Base-by-base conservation (phyloP, 1,140 invertebrate species). In the Zophobas morio region DNA sequence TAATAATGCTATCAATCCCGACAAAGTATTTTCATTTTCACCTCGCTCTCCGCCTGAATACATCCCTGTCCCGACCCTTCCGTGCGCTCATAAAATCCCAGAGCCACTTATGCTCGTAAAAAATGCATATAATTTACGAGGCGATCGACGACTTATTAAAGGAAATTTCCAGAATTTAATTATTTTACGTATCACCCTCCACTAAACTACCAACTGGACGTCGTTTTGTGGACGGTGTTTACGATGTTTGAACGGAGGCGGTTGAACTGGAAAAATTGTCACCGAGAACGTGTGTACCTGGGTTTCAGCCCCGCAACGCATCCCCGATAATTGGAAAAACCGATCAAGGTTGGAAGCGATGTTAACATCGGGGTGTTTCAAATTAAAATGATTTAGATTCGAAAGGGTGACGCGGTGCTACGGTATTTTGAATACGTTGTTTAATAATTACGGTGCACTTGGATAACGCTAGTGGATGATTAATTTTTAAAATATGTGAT, bases 41-140 rank as follows among this genome's bases (percentile, higher is more conserved):
- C 20, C 20, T 20, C 20, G 20, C 20, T 20, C 20, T 20, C 20
- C 20, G 20, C 20, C 20, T 20, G 20, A 20, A 20, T 20, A 20
- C 20, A 20, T 20, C 20, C 20, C 20, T 20, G 20, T 46, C 3
- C 56, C 56, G 56, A 60, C 56, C 8, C 56, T 36, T 32, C 60
- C 39, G 8, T 20, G 20, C 49, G 20, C 60, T 66, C 60, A 42
- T 66, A 66, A 66, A 66, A 60, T 60, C 56, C 56, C 60, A 6
- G 37, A 42, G 33, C 37, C 60, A 66, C 60, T 66, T 66, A 66
- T 66, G 39, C 60, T 66, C 60, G 60, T 66, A 66, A 66, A 66
- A 66, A 66, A 66, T 66, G 60, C 60, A 66, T 66, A 66, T 66
- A 66, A 66, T 66, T 66, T 66, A 66, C 34, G 56, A 33, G 34